Evolutionary conservation across 2,888 invertebrate genomes (phyloP).

Genomic region (Mechanitis mazaeus): DNA sequence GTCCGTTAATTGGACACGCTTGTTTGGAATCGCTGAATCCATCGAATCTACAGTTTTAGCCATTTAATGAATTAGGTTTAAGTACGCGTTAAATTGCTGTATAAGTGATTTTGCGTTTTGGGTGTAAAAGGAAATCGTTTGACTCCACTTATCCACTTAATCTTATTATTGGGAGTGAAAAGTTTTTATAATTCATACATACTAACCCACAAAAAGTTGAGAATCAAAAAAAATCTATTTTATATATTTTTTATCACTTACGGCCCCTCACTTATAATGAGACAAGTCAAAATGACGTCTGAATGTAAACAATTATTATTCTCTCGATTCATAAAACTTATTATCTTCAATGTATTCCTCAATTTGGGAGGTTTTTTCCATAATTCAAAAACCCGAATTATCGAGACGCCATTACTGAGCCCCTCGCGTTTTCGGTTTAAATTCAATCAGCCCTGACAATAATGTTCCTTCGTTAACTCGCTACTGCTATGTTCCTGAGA

Average conservation of each 20-base stretch:
- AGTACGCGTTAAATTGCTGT: conserved; percentile 8
- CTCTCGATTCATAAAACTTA: conserved; percentile 13
- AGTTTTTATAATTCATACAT: no score
- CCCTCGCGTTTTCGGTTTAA: conserved; percentile 32
- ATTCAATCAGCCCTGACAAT: conserved; percentile 47
- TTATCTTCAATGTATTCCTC: conserved; percentile 22
- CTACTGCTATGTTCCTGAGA: conserved; percentile 22
- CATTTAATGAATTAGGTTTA: conserved; percentile 15
- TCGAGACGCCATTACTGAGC: conserved; percentile 23
- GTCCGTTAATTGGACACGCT: conserved; percentile 58
- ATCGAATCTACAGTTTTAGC: conserved; percentile 6
- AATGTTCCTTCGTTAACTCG: conserved; percentile 39
- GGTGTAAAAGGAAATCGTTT: background rate
- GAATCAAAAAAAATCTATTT: no score
- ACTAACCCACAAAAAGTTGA: no score
- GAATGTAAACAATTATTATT: conserved; percentile 8
- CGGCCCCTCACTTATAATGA: background rate
- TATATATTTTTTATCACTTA: no score
- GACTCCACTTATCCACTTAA: no score
- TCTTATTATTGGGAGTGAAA: no score
- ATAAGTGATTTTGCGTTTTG: conserved; percentile 14
- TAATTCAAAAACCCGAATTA: conserved; percentile 23
- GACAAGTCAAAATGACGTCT: conserved; percentile 3
- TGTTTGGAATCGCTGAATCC: conserved; percentile 51
- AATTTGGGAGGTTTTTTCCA: conserved; percentile 21